Percentiles rank a stretch among this genome's conserved stretches.
Conservation (phyloP, 1,140 invertebrate species). For the Asbolus verrucosus region DNA sequence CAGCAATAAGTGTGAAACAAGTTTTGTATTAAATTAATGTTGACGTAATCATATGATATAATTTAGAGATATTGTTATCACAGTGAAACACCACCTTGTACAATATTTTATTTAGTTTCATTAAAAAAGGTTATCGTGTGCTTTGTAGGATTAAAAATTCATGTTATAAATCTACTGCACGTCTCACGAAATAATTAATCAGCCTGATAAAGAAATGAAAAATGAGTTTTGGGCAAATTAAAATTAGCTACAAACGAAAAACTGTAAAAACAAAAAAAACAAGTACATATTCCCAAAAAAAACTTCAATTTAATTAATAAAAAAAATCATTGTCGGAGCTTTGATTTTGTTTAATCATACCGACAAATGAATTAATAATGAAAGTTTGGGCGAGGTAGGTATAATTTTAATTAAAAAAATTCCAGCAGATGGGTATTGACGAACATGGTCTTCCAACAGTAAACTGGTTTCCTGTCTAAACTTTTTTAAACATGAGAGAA, state of each 20-base stretch:
- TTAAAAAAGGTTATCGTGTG: constrained; percentile 33
- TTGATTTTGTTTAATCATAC: background rate
- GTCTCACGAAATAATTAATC: constrained; percentile 40
- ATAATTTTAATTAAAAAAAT: constrained; percentile 13
- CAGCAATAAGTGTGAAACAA: background rate
- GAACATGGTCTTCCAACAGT: background rate
- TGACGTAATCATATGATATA: constrained; percentile 31
- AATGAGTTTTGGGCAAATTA: constrained; percentile 34
- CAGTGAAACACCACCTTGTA: constrained; percentile 7
- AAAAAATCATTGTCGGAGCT: background rate
- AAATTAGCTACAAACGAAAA: constrained; percentile 23
- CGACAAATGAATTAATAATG: background rate
- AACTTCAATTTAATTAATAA: background rate
- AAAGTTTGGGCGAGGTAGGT: background rate
- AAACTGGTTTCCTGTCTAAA: no score
- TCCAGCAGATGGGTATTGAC: constrained; percentile 8
- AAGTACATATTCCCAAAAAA: background rate
- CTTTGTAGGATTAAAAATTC: constrained; percentile 41
- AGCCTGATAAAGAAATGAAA: constrained; percentile 42
- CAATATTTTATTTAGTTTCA: constrained; percentile 17
- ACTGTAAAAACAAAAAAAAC: background rate
- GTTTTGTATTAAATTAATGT: constrained; percentile 14
- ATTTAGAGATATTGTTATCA: constrained; percentile 23
- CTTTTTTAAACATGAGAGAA: no score
- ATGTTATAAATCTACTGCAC: constrained; percentile 40